Base-by-base conservation (phyloP, 2,888 invertebrate species). In the Labia minor region DNA sequence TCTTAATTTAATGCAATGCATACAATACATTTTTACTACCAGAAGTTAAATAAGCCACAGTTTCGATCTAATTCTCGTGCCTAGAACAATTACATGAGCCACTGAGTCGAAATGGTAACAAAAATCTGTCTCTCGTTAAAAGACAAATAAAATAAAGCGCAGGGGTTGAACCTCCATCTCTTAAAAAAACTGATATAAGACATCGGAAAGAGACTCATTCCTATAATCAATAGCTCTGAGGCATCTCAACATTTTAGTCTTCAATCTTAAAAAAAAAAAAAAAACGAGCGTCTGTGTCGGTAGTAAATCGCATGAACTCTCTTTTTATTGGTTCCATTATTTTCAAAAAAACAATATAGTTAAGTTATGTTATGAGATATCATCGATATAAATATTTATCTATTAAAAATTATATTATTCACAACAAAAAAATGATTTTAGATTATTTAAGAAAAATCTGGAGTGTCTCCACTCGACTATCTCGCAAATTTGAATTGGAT, bases 91-190 rank as follows among this genome's bases (percentile, higher is more conserved):
- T 49, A 49, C 49, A 14, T 49, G 49, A 49, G 49, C 49, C 49
- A 49, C 6, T 49, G 49, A 49, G 2, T 49, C 49, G 49, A 4
- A 49, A 49, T 49, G 49, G 8, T 16, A 49, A 49, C 14, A 49
- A 49, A 49, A 49, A 49, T 49, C 49, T n/a, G 49, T n/a, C n/a
- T 49, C n/a, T 49, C 49, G 49, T 49, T 49, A 49, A 49, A 49
- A 49, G 49, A 14, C 49, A 49, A 49, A 49, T 49, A 49, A 49
- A 49, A 49, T 16, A 49, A 49, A 49, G 49, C 49, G n/a, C 14
- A 11, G 49, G 16, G 49, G n/a, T 14, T 49, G 26, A 26, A 26
- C 26, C 8, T 26, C 26, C 26, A 3, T 26, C 26, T 26, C 26
- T 14, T 10, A 49, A 8, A 3, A 26, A 49, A 49, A 49, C 49